Conservation (phyloP, 2,888 invertebrate genomes). For the Blastobasis lacticolella region DNA sequence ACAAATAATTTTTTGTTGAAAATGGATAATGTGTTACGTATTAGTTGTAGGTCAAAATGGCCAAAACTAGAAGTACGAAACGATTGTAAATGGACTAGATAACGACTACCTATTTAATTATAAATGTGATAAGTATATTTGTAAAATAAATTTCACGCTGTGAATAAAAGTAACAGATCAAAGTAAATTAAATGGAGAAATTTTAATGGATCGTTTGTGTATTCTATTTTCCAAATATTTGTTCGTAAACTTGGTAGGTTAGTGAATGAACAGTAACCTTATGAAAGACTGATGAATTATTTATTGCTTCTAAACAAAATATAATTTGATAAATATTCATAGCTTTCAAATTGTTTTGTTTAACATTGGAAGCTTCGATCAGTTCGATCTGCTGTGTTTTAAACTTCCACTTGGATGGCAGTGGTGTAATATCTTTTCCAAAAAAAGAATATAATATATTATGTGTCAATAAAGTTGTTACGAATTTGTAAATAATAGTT, state of each 20-base stretch:
- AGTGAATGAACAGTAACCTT: constrained; percentile 40
- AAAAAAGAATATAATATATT: not conserved
- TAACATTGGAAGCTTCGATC: too few relatives aligned
- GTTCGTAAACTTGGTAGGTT: constrained; percentile 19
- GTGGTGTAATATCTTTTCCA: not conserved
- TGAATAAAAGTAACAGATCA: not conserved
- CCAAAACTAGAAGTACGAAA: constrained; percentile 28
- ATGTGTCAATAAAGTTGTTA: constrained; percentile 11
- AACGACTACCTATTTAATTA: not conserved
- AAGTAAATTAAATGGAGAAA: too few relatives aligned
- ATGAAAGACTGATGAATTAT: constrained; percentile 56
- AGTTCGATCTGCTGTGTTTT: too few relatives aligned
- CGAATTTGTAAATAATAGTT: constrained; percentile 34
- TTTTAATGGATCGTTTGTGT: too few relatives aligned
- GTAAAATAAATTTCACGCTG: not conserved
- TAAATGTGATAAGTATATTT: constrained; percentile 9
- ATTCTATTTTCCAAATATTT: constrained; percentile 1
- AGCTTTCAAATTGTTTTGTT: too few relatives aligned
- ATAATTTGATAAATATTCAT: too few relatives aligned
- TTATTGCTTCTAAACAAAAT: constrained; percentile 19
- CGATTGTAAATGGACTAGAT: constrained; percentile 4
- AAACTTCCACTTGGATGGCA: too few relatives aligned
- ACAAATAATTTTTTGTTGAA: not conserved
- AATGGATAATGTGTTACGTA: constrained; percentile 15
- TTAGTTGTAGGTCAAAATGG: constrained; percentile 41